Base-by-base conservation (phyloP, 2,888 invertebrate species). In the Drosophila nigricruria region DNA sequence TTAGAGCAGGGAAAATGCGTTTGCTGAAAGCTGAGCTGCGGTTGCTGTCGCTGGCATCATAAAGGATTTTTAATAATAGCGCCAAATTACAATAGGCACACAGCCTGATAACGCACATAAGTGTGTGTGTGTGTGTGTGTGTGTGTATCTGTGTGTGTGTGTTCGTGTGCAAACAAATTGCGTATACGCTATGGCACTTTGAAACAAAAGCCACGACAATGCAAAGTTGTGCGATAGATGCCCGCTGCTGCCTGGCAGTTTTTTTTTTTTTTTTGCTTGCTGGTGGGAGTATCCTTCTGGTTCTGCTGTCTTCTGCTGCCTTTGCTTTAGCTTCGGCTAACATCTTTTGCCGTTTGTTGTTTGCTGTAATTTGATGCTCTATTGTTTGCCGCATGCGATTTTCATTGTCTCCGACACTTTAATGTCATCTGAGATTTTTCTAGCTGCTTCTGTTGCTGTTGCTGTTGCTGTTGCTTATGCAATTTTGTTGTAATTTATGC, bases 41-140 rank as follows among this genome's bases (percentile, higher is more conserved):
- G 77, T 61, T 62, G 73, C 70, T 70, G 61, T 60, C 43, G 68
- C 63, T 79, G 64, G 82, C 81, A 75, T 86, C 87, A 88, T 87
- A 88, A 87, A 86, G 89, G 89, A 89, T 88, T 87, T 85, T 87
- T 87, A 87, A 87, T 87, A 87, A 87, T 86, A 74, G 88, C 89
- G 73, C 84, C 80, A 88, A 87, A 86, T 86, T 88, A 86, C 86
- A 86, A 88, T 82, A 88, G 88, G 79, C 88, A 52, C 43, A 66
- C 60, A 71, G 54, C 65, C 45, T 56, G 58, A 58, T 42, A 66
- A 45, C 42, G 43, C 50, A 62, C 43, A 60, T 53, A 42, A 52
- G 43, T 56, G 52, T 34, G 58, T 50, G 42, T 36, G 34, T 53
- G 42, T 43, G 30, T 45, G 40, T 76, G 53, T 65, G 27, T 70